Conservation (phyloP, 2,113 vertebrate species). For the Miniopterus natalensis region DNA sequence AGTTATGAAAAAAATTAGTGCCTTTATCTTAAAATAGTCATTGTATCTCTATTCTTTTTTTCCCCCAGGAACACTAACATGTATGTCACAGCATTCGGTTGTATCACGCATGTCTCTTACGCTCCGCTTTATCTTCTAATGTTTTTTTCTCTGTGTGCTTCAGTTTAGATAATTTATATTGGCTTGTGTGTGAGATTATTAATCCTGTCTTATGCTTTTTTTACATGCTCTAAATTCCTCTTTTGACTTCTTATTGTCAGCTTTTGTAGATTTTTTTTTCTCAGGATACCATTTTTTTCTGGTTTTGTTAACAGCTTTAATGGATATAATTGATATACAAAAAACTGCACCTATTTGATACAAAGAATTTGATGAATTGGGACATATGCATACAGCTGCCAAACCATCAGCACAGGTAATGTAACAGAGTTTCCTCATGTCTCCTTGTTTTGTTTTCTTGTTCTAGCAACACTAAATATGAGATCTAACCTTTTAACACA, state of each 20-base stretch:
- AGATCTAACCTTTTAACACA: not conserved
- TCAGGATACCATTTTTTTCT: not conserved
- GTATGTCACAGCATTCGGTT: not conserved
- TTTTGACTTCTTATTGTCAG: not conserved
- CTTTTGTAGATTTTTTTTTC: not conserved
- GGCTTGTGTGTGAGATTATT: not conserved
- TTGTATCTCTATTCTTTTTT: not conserved
- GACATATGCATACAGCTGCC: not conserved
- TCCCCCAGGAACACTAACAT: not conserved
- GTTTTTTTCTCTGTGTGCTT: not conserved
- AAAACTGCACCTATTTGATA: not conserved
- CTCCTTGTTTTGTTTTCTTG: no score
- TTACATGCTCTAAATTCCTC: not conserved
- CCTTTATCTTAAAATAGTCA: not conserved
- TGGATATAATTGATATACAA: not conserved
- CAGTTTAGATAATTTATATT: not conserved
- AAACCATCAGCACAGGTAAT: not conserved
- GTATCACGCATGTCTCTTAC: no score
- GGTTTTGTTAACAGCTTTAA: not conserved
- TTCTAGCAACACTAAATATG: no score
- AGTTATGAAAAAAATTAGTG: not conserved
- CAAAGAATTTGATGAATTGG: not conserved
- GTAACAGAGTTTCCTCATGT: not conserved
- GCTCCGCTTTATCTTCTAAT: not conserved
- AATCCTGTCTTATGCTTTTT: not conserved